Evolutionary conservation across 2,888 invertebrate species (phyloP), one percentile per base, ranked within the genome.

Genomic region (Tenthredo scrophulariae): DNA sequence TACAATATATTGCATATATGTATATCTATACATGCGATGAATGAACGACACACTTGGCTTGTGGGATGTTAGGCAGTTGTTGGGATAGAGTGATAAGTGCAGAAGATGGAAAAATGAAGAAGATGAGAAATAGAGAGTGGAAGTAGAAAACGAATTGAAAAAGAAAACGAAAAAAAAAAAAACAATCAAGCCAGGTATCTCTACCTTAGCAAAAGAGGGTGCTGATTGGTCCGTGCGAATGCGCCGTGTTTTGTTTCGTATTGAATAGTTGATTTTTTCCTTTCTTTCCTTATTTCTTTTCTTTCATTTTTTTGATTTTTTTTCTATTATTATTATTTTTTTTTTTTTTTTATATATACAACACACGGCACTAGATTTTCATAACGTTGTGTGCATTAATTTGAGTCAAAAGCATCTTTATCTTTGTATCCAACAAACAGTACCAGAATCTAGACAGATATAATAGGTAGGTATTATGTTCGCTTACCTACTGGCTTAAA

Each of bases 221-320:
- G 83, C 85, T 85, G 85, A 85, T 85, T 85, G 85, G 85, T 85
- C 85, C 85, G 70, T 85, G 80, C 85, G 84, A 85, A 85, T 74
- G 85, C 83, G 85, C 77, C 80, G 80, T 82, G 80, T 82, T 85
- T 79, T 85, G 85, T 84, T 74, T 22, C 54, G 37, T 79, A 65
- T 85, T 54, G 50, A 85, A 70, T 70, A 18, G 33, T 50, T 77
- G 46, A 50, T 50, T 77, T 50, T 77, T 77, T 50, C 15, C 40
- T 22, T 43, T 74, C 15, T 18, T 72, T 43, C 43, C 1, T 15
- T 29, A 9, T 4, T 46, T 29, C 15, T 1, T 54, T 29, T 9
- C 9, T 77, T 43, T 43, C 9, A n/a, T 29, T 77, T 18, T 5
- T 18, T 26, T n/a, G n/a, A n/a, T n/a, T 50, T 75, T 75, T 54